Conservation (phyloP, 1,140 invertebrate species). For the Drosophila nigromelanica region DNA sequence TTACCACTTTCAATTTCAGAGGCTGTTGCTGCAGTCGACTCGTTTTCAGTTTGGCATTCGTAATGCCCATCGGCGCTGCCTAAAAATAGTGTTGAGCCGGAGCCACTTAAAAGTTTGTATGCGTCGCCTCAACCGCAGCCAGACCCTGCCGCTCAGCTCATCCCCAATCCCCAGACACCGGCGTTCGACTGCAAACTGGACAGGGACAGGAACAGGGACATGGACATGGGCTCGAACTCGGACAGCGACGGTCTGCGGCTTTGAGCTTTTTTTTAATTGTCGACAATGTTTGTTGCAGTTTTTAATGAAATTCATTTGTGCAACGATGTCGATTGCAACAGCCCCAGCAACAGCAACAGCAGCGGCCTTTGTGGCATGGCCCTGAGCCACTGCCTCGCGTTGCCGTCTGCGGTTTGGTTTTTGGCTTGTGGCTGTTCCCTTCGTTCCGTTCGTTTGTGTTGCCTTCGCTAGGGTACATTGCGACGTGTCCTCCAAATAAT, state of each 20-base stretch:
- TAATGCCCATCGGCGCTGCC: conserved; percentile 35
- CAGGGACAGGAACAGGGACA: conserved; percentile 15
- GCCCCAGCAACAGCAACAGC: conserved; percentile 10
- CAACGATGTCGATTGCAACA: conserved; percentile 50
- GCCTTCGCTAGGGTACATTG: conserved; percentile 58
- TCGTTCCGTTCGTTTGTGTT: conserved; percentile 28
- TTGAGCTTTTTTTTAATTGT: conserved; percentile 76
- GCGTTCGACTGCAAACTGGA: conserved; percentile 11
- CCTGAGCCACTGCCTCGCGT: conserved; percentile 31
- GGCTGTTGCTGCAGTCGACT: conserved; percentile 24
- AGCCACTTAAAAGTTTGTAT: conserved; percentile 59
- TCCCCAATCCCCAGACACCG: conserved; percentile 40
- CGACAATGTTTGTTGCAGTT: conserved; percentile 80
- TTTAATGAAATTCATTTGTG: conserved; percentile 80
- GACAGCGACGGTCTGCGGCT: conserved; percentile 44
- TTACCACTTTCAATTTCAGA: conserved; percentile 75
- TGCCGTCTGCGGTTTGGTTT: conserved; percentile 35
- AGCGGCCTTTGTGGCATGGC: conserved; percentile 29
- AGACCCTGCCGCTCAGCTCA: conserved; percentile 19
- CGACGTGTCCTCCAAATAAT: conserved; percentile 81
- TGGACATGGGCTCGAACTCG: not conserved
- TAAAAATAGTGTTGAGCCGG: conserved; percentile 67
- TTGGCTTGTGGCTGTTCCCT: conserved; percentile 30
- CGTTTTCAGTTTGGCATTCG: conserved; percentile 38
- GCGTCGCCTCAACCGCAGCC: conserved; percentile 10